Base-by-base conservation (phyloP, 2,113 vertebrate species). In the Myotis lucifugus region DNA sequence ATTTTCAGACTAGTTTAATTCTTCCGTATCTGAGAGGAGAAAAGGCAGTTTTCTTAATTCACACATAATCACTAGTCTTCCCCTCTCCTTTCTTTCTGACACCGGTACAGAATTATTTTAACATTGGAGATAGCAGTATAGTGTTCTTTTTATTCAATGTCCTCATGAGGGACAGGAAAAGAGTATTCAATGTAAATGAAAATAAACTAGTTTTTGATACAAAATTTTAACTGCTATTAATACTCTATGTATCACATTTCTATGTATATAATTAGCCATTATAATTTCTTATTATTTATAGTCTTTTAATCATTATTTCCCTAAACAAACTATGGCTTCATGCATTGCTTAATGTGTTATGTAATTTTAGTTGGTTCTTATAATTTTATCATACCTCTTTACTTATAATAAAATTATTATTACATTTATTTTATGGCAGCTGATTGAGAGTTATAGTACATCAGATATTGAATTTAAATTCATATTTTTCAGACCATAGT, bases 381-480 rank as follows among this genome's bases (percentile, higher is more conserved):
- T 23, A 77, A 50, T 88, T 73, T 90, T 79, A 73, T 19, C 4
- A 56, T 42, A 12, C 3, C 48, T 72, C 29, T 25, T 87, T 85
- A 48, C 7, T 88, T 94, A 48, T 69, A 90, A 85, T 85, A 92
- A 84, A 42, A 67, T 76, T 79, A 54, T 85, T 90, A 34, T 69
- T 87, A 56, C n/a, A 93, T 77, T 93, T 85, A 77, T 85, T 94
- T 93, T 52, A 87, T 25, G 73, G 15, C 70, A 77, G 25, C 48
- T 70, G 74, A 19, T 81, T 50, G 56, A 67, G 42, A 79, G 21
- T 94, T 92, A 81, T 17, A 92, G 23, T 73, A 42, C 3, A 85
- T 85, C 34, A 93, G 64, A 88, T 73, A 56, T 10, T 85, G 27
- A 91, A 56, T 12, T 85, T 27, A 91, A 93, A 95, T 32, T 95